A percentile compares a stretch with the other conserved stretches of the same genome.
These are phyloP conservation scores for Eupithecia tripunctaria DNA, from an alignment of 2,888 invertebrate species.

Conservation along the genomic window DNA sequence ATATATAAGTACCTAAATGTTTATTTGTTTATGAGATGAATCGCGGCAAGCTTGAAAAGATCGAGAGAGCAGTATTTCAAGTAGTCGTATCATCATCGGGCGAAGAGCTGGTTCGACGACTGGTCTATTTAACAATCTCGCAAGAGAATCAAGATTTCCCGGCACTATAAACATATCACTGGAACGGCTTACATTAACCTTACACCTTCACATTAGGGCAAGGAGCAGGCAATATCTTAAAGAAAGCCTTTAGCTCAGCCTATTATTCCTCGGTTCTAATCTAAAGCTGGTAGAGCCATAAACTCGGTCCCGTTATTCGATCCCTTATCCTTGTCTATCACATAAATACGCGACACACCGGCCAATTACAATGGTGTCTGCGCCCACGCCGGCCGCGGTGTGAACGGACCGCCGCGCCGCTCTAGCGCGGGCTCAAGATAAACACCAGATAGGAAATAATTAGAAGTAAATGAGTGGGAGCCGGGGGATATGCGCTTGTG, in stretches of 20 bases:
- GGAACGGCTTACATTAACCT: conserved; percentile 1
- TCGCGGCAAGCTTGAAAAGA: not conserved
- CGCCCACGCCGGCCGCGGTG: conserved; percentile 39
- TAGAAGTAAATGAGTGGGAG: conserved; percentile 16
- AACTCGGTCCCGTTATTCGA: conserved; percentile 33
- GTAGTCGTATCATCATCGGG: not conserved
- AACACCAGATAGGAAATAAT: conserved; percentile 12
- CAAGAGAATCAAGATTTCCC: not conserved
- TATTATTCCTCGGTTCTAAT: conserved; percentile 24
- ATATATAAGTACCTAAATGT: not conserved
- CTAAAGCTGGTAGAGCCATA: conserved; percentile 29
- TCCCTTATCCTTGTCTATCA: conserved; percentile 38
- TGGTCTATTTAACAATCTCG: not conserved
- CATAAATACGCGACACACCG: conserved; percentile 40
- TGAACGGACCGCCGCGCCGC: conserved; percentile 18
- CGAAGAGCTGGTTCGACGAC: not conserved
- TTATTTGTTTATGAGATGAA: not conserved
- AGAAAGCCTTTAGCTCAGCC: conserved; percentile 8
- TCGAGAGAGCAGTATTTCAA: not conserved
- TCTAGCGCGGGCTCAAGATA: conserved; percentile 26
- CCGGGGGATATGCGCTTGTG: conserved; percentile 1
- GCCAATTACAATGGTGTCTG: conserved; percentile 45
- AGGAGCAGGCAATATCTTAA: conserved; percentile 9
- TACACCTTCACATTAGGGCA: conserved; percentile 5
- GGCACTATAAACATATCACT: not conserved